Evolutionary conservation across 2,888 invertebrate species (phyloP), one percentile per base, ranked within the genome.

Genomic region (Drosophila kanekoi): DNA sequence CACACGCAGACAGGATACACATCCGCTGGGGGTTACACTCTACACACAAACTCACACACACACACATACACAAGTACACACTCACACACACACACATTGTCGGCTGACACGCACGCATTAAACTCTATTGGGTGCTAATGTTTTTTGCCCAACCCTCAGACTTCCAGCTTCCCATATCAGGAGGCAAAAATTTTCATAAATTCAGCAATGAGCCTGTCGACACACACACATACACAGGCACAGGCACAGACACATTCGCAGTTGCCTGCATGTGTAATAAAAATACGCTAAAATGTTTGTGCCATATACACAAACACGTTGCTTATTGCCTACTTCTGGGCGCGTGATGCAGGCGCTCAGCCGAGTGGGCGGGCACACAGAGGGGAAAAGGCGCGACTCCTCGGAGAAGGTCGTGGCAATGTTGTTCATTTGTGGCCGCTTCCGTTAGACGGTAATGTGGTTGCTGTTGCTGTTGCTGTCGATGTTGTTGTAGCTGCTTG

Each of bases 271-370:
- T 77, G 64, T 63, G 82, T 84, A 89, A 85, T 89, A 87, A 85
- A 85, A 85, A 87, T 85, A 89, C 89, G 87, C 85, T 89, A 87
- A 87, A 85, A 85, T 89, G 88, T 89, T 89, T 87, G 88, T 79
- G 61, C 77, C 86, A 75, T 64, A 84, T 69, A 76, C 84, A 89
- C 79, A 84, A 87, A 85, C 85, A 85, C 86, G 70, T 56, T 77
- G 89, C 87, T 87, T 89, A 85, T 85, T 85, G 85, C 89, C 89
- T 89, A 89, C 89, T 87, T 79, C 54, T 63, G 58, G 63, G 81
- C 64, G 71, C 80, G 68, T 59, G 63, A 56, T 70, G 64, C 78
- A 72, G 56, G 41, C 53, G 35, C 28, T 28, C 45, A 40, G 47
- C 28, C 28, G 41, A 48, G 53, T 48, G 20, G n/a, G 16, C 13